These are phyloP conservation scores for Neodiprion lecontei DNA, from an alignment of 1,140 invertebrate genomes.

Conservation along the genomic window DNA sequence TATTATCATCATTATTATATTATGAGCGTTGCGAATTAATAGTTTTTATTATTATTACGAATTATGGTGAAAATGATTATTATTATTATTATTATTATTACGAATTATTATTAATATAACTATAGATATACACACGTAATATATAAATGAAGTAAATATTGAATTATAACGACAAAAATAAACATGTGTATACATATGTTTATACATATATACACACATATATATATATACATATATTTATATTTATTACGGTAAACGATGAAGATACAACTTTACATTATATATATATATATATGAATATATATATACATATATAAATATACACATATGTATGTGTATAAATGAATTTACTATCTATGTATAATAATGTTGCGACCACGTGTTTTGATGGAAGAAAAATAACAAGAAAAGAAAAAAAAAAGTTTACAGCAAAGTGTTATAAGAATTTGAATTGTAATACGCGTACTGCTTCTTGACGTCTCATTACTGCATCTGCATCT, in stretches of 20 bases:
- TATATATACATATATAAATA: slow-evolving; percentile 40
- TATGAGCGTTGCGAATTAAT: slow-evolving; percentile 52
- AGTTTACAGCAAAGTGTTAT: slow-evolving; percentile 47
- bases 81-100: slow-evolving; percentile 56
- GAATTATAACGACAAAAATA: too few species aligned
- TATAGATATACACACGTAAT: background rate
- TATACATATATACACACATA: too few species aligned
- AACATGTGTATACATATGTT: too few species aligned
- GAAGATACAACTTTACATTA: slow-evolving; percentile 55
- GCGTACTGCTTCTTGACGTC: slow-evolving; percentile 62
- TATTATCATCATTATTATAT: slow-evolving; percentile 38
- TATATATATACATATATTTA: too few species aligned
- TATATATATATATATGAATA: slow-evolving; percentile 24
- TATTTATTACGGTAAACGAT: slow-evolving; percentile 14
- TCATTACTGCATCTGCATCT: slow-evolving; percentile 64
- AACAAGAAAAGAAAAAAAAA: slow-evolving; percentile 22
- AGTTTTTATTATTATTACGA: slow-evolving; percentile 50
- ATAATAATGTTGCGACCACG: slow-evolving; percentile 49
- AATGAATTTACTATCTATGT: slow-evolving; percentile 56
- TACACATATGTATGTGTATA: slow-evolving; percentile 38
- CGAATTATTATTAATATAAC: slow-evolving; percentile 23
- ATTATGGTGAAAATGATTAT: slow-evolving; percentile 32
- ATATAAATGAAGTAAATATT: too few species aligned
- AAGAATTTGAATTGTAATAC: slow-evolving; percentile 59
- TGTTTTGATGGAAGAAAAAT: slow-evolving; percentile 45